Base-by-base conservation (phyloP, 2,797 vertebrate genomes). In the Steatocranus sp. region DNA sequence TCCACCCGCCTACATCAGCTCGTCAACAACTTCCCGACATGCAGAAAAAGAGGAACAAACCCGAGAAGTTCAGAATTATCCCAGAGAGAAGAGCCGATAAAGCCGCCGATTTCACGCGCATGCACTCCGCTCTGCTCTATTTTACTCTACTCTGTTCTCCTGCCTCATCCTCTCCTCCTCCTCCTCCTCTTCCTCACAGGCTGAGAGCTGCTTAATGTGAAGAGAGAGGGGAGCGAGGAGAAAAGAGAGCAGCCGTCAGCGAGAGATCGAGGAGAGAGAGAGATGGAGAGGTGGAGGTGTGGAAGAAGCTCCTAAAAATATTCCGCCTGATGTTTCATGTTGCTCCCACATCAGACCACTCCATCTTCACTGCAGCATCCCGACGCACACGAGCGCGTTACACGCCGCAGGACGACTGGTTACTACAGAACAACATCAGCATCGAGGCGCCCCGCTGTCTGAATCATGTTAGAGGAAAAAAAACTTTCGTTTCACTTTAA, bases 221-320 rank as follows among this genome's bases (percentile, higher is more conserved):
- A 20, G 74, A 83, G 88, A 80, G 80, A 38, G 32, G 56, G 25
- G 56, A 78, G 49, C 8, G 43, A 63, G 75, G 74, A 34, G 80
- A 17, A 23, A 25, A 77, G 86, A 14, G 70, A 82, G 20, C 66
- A 78, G 76, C 76, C 76, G 30, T 78, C 70, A 75, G 77, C n/a
- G 54, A 66, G 48, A 43, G 86, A 48, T 34, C 8, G 4, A 77
- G 48, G 74, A 20, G 38, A 53, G 83, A 53, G 87, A 79, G 87
- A 4, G 87, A 83, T 11, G 18, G 89, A 87, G 78, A 53, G 88
- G 77, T 83, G 88, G 88, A 86, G 89, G 88, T 86, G 87, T 86
- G 79, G 89, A 88, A 91, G 88, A 85, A 84, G 89, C 34, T 89
- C 90, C 91, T 93, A 93, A 89, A 94, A 93, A 94, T 94, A 92